phyloP scores from a whole-genome alignment of 2,888 invertebrate species.

The Drosophila affinis region DNA sequence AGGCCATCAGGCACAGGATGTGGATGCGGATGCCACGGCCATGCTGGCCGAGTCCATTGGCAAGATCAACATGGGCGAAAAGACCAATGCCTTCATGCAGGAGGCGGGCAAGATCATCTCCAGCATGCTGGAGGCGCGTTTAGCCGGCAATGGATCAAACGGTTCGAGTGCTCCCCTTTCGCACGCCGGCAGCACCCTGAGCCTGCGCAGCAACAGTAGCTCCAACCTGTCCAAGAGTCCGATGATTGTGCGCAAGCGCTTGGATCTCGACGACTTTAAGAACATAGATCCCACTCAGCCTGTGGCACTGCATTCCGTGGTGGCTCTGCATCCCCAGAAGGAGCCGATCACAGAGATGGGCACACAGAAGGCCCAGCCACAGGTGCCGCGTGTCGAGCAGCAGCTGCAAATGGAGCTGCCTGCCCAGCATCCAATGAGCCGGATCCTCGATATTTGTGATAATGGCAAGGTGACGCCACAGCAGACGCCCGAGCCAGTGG shows the following conservation, averaged over 20 bases:
- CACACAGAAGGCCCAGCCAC: conserved; percentile 52
- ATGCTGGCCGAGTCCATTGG: conserved; percentile 82
- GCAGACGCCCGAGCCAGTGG: conserved; percentile 55
- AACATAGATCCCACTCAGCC: conserved; percentile 80
- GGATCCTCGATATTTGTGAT: conserved; percentile 82
- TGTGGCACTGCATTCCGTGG: conserved; percentile 74
- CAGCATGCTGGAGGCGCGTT: conserved; percentile 82
- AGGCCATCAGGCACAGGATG: background rate
- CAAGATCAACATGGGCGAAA: conserved; percentile 78
- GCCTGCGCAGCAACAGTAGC: conserved; percentile 75
- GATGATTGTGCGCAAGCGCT: conserved; percentile 80
- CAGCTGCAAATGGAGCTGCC: conserved; percentile 62
- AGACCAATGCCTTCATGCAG: conserved; percentile 81
- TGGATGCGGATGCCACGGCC: conserved; percentile 68
- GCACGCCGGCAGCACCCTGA: conserved; percentile 68
- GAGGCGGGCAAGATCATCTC: conserved; percentile 83
- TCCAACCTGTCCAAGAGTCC: conserved; percentile 78
- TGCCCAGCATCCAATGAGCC: conserved; percentile 80
- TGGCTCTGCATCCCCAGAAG: conserved; percentile 54
- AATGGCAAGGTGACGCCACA: conserved; percentile 53
- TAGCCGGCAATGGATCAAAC: conserved; percentile 57
- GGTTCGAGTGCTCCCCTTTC: conserved; percentile 51
- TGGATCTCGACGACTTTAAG: conserved; percentile 82
- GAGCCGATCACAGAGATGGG: conserved; percentile 13
- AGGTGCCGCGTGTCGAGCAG: conserved; percentile 46